These are phyloP conservation scores for Microcebus murinus DNA, from an alignment of 2,113 vertebrate species.

Conservation along the genomic window DNA sequence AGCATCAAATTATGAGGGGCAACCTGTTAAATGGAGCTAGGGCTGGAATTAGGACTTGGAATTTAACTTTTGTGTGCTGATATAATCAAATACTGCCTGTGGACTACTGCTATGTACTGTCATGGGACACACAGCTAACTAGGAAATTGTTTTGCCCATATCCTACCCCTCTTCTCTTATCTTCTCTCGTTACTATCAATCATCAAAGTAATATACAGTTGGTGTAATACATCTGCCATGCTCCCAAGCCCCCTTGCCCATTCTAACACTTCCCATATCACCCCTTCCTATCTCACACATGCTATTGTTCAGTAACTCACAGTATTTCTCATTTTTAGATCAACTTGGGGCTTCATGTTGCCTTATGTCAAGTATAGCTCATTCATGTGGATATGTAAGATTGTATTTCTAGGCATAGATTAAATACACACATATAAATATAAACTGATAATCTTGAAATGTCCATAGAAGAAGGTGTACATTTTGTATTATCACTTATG, in stretches of 20 bases:
- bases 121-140: neutral
- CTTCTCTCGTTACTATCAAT: neutral
- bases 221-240: neutral
- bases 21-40: constrained; percentile 24
- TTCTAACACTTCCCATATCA: neutral
- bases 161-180: neutral
- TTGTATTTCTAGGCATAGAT: constrained; percentile 16
- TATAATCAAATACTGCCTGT: neutral
- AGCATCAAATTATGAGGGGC: neutral
- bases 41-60: constrained; percentile 14
- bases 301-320: neutral
- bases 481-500: neutral
- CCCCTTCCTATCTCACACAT: neutral
- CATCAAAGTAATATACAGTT: neutral
- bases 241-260: neutral
- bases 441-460: neutral
- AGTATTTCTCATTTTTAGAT: constrained; percentile 25
- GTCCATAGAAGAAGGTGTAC: neutral
- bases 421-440: neutral
- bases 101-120: neutral
- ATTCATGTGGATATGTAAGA: neutral
- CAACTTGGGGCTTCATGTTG: neutral
- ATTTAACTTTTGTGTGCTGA: neutral
- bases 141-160: neutral
- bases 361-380: neutral